phyloP scores from a whole-genome alignment of 2,113 vertebrate species.

The Hypomesus transpacificus region DNA sequence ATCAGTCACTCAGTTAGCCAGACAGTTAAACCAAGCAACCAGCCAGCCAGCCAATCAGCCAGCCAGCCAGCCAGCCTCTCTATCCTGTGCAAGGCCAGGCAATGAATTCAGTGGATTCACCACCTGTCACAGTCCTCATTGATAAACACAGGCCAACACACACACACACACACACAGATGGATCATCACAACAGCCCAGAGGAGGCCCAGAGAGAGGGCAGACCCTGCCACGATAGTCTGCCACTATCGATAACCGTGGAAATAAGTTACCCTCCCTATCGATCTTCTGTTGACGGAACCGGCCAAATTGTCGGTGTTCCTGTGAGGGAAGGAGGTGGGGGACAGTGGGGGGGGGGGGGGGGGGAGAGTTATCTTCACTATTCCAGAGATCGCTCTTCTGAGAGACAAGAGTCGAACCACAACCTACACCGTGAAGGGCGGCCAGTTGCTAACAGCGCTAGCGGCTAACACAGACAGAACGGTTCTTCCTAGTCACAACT shows the following conservation, averaged over 20 bases:
- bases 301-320: background rate
- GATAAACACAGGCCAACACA: background rate
- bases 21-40: no score
- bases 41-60: no score
- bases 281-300: conserved; percentile 19
- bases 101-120: background rate
- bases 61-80: no score
- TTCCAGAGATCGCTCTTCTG: background rate
- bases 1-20: no score
- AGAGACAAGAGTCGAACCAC: background rate
- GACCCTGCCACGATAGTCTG: conserved; percentile 8
- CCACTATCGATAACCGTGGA: conserved; percentile 18
- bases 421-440: no score
- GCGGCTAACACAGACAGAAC: no score
- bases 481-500: no score
- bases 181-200: conserved; percentile 10
- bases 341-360: background rate
- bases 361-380: background rate
- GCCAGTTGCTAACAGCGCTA: no score
- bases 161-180: background rate
- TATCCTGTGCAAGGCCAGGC: no score
- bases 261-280: conserved; percentile 21
- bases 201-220: background rate
- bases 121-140: background rate
- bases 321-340: background rate